Percentiles rank a stretch among this genome's conserved stretches.
Conservation (phyloP, 2,113 vertebrate species). For the Leiothrix lutea region DNA sequence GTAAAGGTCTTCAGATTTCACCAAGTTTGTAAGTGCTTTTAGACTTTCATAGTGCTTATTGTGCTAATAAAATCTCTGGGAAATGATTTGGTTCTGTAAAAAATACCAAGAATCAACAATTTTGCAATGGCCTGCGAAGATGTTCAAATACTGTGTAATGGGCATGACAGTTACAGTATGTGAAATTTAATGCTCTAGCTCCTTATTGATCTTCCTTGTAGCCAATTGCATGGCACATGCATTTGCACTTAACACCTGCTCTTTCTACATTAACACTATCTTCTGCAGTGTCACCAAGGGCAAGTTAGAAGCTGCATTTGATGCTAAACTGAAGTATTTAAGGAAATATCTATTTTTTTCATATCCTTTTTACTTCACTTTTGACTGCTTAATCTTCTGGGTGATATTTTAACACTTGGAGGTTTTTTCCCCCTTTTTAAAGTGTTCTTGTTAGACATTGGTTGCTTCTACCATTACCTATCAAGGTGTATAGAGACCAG, state of each 20-base stretch:
- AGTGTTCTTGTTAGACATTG: not conserved
- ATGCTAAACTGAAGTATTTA: not conserved
- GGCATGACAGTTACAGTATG: conserved; percentile 65
- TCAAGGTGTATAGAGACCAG: not conserved
- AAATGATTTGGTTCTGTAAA: conserved; percentile 8
- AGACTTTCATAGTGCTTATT: not conserved
- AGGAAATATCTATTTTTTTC: not conserved
- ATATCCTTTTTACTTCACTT: not conserved
- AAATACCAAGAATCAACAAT: not conserved
- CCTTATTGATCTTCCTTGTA: conserved; percentile 74
- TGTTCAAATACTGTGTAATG: conserved; percentile 30
- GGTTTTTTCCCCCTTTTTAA: fast-evolving
- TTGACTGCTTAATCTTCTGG: not conserved
- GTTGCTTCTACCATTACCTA: not conserved
- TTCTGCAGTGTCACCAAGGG: conserved; percentile 57
- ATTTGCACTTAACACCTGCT: conserved; percentile 60
- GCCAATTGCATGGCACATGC: conserved; percentile 18
- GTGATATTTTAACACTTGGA: not conserved
- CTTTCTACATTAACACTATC: conserved; percentile 78
- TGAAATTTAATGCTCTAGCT: conserved; percentile 82
- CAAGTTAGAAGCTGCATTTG: not conserved
- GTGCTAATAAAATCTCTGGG: not conserved
- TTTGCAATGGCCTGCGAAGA: not conserved
- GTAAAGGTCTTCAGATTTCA: not conserved
- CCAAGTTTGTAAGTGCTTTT: not conserved